These are phyloP conservation scores for Hemicordylus capensis DNA, from an alignment of 2,113 vertebrate genomes.

Conservation along the genomic window DNA sequence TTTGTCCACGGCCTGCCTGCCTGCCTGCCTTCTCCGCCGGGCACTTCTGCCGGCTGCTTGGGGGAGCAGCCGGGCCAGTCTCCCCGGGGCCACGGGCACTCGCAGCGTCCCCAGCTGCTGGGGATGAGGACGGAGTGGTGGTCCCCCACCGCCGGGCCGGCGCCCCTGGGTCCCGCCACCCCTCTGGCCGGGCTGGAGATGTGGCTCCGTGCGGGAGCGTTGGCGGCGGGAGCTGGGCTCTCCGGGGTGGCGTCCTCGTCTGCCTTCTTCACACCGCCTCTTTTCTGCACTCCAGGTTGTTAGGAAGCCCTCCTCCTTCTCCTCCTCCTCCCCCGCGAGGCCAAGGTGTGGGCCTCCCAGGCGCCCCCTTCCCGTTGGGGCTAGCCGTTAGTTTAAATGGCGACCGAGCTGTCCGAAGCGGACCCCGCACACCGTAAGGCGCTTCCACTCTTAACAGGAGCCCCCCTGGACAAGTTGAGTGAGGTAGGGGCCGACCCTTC, in stretches of 20 bases:
- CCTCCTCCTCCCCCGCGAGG: constrained; percentile 80
- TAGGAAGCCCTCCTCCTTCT: constrained; percentile 79
- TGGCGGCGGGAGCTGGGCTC: too few relatives aligned
- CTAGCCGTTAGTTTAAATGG: constrained; percentile 83
- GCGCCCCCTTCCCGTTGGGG: constrained; percentile 75
- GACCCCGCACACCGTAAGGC: constrained; percentile 82
- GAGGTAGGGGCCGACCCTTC: constrained; percentile 82
- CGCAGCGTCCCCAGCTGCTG: too few relatives aligned
- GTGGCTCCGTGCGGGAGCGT: too few relatives aligned
- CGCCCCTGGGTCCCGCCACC: too few relatives aligned
- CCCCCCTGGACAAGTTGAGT: constrained; percentile 84
- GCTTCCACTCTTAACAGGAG: constrained; percentile 82
- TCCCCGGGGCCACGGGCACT: too few relatives aligned
- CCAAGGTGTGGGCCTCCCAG: constrained; percentile 81
- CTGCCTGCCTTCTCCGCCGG: too few relatives aligned
- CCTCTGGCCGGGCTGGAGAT: too few relatives aligned
- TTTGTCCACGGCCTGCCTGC: background rate
- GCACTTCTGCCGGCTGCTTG: too few relatives aligned
- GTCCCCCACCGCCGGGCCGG: too few relatives aligned
- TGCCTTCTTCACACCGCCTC: constrained; percentile 78
- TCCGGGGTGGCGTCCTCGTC: too few relatives aligned
- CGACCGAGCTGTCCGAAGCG: constrained; percentile 81
- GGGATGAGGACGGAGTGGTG: too few relatives aligned
- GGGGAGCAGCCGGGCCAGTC: too few relatives aligned
- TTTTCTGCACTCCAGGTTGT: constrained; percentile 84